These are phyloP conservation scores for Lota lota DNA, from an alignment of 2,113 vertebrate genomes.

Conservation along the genomic window DNA sequence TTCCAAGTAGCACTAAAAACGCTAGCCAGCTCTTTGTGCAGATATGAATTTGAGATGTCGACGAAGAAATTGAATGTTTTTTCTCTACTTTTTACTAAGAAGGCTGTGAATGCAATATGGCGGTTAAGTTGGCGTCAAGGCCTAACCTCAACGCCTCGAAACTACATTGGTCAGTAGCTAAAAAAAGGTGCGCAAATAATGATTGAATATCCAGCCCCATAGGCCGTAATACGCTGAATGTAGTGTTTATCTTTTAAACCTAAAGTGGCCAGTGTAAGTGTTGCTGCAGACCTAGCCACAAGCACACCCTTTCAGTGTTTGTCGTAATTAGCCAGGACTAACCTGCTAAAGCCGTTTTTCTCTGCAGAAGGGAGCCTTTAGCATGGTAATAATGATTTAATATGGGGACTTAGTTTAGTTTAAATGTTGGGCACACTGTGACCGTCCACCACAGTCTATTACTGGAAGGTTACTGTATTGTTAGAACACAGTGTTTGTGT, in stretches of 20 bases:
- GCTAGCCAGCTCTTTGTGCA: too few relatives aligned
- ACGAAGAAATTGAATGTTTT: too few relatives aligned
- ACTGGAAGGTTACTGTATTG: not conserved
- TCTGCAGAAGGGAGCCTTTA: conserved; percentile 19
- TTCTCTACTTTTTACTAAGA: too few relatives aligned
- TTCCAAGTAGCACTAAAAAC: too few relatives aligned
- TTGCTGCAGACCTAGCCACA: conserved; percentile 26
- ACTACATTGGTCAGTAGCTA: conserved; percentile 2
- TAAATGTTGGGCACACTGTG: not conserved
- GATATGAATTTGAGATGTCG: too few relatives aligned
- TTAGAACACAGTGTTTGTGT: not conserved
- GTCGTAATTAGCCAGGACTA: conserved; percentile 24
- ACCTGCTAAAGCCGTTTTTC: conserved; percentile 52
- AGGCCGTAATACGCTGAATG: not conserved
- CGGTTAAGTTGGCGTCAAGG: too few relatives aligned
- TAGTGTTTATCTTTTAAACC: conserved; percentile 2
- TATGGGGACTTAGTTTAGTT: conserved; percentile 7
- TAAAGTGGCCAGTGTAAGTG: conserved; percentile 17
- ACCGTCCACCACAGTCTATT: not conserved
- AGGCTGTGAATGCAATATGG: too few relatives aligned
- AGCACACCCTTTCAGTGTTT: conserved; percentile 24
- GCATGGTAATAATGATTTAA: conserved; percentile 15
- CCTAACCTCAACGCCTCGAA: too few relatives aligned
- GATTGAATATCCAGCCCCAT: conserved; percentile 24
- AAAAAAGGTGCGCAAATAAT: not conserved